phyloP scores from a whole-genome alignment of 2,113 vertebrate species.

The Pycnonotus jocosus region DNA sequence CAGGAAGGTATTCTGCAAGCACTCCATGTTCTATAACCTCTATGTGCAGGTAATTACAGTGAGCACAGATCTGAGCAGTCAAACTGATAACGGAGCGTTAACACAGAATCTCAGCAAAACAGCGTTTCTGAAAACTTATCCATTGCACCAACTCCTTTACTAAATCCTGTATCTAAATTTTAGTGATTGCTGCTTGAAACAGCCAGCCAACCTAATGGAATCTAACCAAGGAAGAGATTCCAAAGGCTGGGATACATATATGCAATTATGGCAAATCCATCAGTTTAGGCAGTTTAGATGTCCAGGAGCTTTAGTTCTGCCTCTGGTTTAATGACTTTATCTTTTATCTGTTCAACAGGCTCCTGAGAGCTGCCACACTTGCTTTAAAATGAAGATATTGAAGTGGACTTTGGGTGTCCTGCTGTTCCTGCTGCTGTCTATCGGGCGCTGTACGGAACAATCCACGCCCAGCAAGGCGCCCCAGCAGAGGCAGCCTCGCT shows the following conservation, averaged over 20 bases:
- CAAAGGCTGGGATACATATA: background rate
- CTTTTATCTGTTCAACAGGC: background rate
- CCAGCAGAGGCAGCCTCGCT: conserved; percentile 76
- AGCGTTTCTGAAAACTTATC: background rate
- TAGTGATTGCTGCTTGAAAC: background rate
- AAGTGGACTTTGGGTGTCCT: conserved; percentile 79
- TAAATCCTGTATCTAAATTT: background rate
- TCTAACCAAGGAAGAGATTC: background rate
- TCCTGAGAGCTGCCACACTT: background rate
- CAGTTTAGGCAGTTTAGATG: background rate
- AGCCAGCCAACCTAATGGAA: background rate
- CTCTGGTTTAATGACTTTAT: background rate
- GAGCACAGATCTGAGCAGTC: background rate
- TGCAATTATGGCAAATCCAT: accelerated
- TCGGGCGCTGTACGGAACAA: conserved; percentile 60
- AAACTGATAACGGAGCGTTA: background rate
- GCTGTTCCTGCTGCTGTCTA: conserved; percentile 75
- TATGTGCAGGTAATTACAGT: background rate
- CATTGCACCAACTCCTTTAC: background rate
- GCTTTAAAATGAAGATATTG: conserved; percentile 76
- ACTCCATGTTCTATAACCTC: background rate
- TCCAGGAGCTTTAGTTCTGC: background rate
- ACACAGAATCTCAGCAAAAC: background rate
- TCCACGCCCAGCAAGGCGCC: conserved; percentile 45
- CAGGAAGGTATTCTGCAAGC: background rate